Conservation (phyloP, 35 echinoderm and acorn worm species). For the Antedon bifida region DNA sequence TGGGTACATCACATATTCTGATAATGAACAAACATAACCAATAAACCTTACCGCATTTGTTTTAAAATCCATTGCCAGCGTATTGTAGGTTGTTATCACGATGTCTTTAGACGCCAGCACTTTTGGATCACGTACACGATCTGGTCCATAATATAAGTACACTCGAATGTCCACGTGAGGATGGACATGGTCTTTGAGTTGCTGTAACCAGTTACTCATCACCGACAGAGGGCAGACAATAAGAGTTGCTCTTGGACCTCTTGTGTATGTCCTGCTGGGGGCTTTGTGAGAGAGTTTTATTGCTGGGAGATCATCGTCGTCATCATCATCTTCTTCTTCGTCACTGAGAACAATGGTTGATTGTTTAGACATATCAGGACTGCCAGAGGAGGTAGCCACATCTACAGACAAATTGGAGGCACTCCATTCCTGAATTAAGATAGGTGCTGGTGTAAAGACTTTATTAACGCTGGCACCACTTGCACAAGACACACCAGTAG, state of each 20-base stretch:
- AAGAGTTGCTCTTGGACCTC: constrained; percentile 50
- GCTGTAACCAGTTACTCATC: constrained; percentile 70
- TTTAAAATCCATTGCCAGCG: constrained; percentile 66
- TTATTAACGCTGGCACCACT: background rate
- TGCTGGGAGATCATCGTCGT: background rate
- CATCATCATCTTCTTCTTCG: background rate
- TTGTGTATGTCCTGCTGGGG: background rate
- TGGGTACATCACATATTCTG: too few species aligned
- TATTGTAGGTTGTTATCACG: constrained; percentile 73
- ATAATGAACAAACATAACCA: too few species aligned
- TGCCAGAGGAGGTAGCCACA: background rate
- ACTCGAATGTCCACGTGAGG: constrained; percentile 43
- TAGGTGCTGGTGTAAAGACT: background rate
- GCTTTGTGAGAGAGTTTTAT: background rate
- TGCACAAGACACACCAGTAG: background rate
- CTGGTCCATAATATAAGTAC: constrained; percentile 47
- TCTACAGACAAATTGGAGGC: background rate
- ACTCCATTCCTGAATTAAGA: background rate
- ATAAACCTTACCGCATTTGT: constrained; percentile 37
- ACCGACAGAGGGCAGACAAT: constrained; percentile 78
- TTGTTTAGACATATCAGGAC: background rate
- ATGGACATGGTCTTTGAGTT: constrained; percentile 71
- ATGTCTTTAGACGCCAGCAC: constrained; percentile 37
- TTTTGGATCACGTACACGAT: constrained; percentile 19
- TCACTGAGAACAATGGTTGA: background rate